Percentiles rank a stretch among this genome's conserved stretches.
Evolutionary conservation across 2,113 vertebrate species (phyloP).

Genomic region (Rhabdornis inornatus): DNA sequence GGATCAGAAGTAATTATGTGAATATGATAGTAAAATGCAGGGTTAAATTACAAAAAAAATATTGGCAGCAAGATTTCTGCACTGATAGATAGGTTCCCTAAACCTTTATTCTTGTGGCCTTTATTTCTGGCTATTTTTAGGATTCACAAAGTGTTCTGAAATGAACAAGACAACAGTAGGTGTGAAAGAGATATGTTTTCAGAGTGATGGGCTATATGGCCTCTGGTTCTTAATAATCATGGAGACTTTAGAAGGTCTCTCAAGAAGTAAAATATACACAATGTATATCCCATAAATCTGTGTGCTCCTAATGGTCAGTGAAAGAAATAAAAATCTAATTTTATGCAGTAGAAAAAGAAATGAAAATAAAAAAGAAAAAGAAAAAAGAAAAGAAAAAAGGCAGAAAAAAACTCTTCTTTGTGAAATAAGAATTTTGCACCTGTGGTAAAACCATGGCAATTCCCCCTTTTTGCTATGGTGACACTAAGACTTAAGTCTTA

Average conservation of each 20-base stretch:
- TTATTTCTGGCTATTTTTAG: conserved; percentile 5
- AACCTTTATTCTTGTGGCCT: neutral
- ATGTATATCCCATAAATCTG: neutral
- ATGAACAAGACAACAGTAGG: neutral
- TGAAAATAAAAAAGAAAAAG: rapidly evolving
- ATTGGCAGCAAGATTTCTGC: neutral
- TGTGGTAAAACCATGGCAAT: neutral
- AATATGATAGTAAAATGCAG: neutral
- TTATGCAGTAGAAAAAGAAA: neutral
- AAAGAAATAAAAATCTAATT: neutral
- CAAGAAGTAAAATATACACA: neutral
- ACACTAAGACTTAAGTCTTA: no score
- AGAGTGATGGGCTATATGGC: neutral
- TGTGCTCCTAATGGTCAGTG: neutral
- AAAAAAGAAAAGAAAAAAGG: rapidly evolving
- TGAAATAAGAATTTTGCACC: neutral
- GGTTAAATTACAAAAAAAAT: neutral
- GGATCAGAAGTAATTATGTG: neutral
- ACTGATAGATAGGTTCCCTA: neutral
- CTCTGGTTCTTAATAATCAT: neutral
- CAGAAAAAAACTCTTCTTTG: rapidly evolving
- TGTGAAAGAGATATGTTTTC: neutral
- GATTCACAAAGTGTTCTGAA: neutral
- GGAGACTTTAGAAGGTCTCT: neutral
- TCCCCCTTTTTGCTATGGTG: neutral